Evolutionary conservation across 2,797 vertebrate species (phyloP), one percentile per base, ranked within the genome.

Genomic region (Harpagifer antarcticus): DNA sequence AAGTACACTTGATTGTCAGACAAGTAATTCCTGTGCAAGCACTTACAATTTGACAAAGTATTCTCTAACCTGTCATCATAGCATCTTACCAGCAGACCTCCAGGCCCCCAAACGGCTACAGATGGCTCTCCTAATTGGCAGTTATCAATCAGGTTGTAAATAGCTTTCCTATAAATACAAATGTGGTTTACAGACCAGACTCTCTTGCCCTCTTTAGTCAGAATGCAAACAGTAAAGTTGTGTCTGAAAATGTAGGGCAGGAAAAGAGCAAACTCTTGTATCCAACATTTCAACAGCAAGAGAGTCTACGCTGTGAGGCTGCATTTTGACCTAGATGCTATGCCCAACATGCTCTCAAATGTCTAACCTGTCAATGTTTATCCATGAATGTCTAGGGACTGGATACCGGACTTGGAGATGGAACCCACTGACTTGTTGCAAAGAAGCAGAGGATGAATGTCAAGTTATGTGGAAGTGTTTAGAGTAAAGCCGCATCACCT

Each of bases 71-170:
- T 83, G 55, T 68, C 63, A 64, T 53, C 44, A 45, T 40, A 58
- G 54, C 40, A 67, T 53, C 70, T 82, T 53, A 67, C 33, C 76
- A 17, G 48, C 20, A 83, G 49, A 81, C 49, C 61, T 47, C 12
- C 5, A 44, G 55, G 40, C 68, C 47, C 64, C 44, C n/a, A 50
- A 78, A 76, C 9, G 11, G 68, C 79, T 67, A 62, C 74, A 74
- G 72, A 83, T 82, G 84, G 68, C 65, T 85, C 87, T 43, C 71
- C 87, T 89, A 86, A 88, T 83, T 92, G 86, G 78, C 80, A 76
- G 76, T 66, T 70, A 78, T 87, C 86, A 88, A 78, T 87, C 86
- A 79, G 67, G 13, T 66, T 91, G 86, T 78, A 81, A 91, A 90
- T 88, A 87, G 72, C 37, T 68, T 45, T 72, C 17, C 17, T 86